Evolutionary conservation across 1,140 invertebrate species (phyloP), one percentile per base, ranked within the genome.

Genomic region (Sitodiplosis mosellana): DNA sequence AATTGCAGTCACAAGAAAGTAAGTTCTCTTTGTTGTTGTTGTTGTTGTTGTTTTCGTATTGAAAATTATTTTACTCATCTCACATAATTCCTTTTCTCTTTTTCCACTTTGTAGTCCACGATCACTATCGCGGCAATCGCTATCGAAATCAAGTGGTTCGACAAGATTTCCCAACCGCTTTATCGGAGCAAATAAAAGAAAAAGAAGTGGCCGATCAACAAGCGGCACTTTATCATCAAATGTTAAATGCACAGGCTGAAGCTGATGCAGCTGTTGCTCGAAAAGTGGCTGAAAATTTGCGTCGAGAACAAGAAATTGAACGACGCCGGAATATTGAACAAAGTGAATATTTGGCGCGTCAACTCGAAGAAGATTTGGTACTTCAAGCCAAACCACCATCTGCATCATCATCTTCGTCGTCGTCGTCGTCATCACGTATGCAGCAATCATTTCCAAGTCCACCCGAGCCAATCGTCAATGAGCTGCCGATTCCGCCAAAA

Each of bases 1-100:
- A 80, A 48, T 69, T 94, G 12, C 91, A 95, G 65, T 83, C 85
- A 59, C 76, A 93, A 68, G 90, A 94, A 72, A 89, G 86, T 83
- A 71, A 72, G 76, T 48, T 46, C 19, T 17, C 12, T 43, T n/a
- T n/a, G 45, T 41, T 15, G n/a, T n/a, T n/a, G n/a, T n/a, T n/a
- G n/a, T n/a, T n/a, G n/a, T 5, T 44, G 42, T 48, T 41, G 38
- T 53, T 49, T 48, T 33, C 47, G 38, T 49, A 51, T 15, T 43
- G 45, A 15, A 48, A 27, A 27, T 27, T 20, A 47, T 34, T 37
- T 44, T 21, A 48, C 17, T 42, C 22, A 51, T 48, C 6, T 6
- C 20, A 36, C 27, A 10, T 27, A 10, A 45, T 45, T 3, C 33
- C 50, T 27, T 27, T 27, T 27, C 10, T 27, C 27, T 27, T 27